Evolutionary conservation across 2,888 invertebrate genomes (phyloP).

Genomic region (Gortyna flavago): DNA sequence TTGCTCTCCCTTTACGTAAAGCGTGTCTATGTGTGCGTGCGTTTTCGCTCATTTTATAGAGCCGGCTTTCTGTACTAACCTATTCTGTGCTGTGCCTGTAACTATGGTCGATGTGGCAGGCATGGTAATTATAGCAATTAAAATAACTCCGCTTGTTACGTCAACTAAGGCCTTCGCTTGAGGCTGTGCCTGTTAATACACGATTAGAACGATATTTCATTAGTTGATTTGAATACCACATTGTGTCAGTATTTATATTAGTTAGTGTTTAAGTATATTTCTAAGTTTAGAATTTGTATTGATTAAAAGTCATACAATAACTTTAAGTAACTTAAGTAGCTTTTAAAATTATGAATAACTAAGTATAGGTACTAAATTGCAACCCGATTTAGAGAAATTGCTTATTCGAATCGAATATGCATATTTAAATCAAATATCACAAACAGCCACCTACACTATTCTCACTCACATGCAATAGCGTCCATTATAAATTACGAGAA

Average conservation of each 20-base stretch:
- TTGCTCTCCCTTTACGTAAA: not conserved
- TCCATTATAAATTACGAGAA: slow-evolving; percentile 24
- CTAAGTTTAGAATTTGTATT: not conserved
- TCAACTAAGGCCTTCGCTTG: slow-evolving; percentile 50
- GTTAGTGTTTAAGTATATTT: slow-evolving; percentile 25
- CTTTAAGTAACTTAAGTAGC: not conserved
- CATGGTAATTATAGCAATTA: slow-evolving; percentile 65
- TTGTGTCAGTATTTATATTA: slow-evolving; percentile 12
- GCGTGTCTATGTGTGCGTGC: not conserved
- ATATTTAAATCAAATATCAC: slow-evolving; percentile 30
- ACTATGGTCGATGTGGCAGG: slow-evolving; percentile 50
- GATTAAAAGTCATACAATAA: not conserved
- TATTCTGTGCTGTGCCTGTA: slow-evolving; percentile 15
- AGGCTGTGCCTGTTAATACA: slow-evolving; percentile 41
- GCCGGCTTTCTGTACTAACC: slow-evolving; percentile 2
- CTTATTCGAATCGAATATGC: slow-evolving; percentile 6
- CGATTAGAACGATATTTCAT: slow-evolving; percentile 57
- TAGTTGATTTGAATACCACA: slow-evolving; percentile 50
- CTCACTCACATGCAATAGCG: not conserved
- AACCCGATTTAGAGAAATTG: not conserved
- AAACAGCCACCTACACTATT: slow-evolving; percentile 19
- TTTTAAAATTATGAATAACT: not conserved
- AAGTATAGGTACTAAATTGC: not conserved
- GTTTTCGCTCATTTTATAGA: not conserved
- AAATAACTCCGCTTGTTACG: slow-evolving; percentile 51